Evolutionary conservation across 2,888 invertebrate species (phyloP).

Genomic region (Torymus tubicola): DNA sequence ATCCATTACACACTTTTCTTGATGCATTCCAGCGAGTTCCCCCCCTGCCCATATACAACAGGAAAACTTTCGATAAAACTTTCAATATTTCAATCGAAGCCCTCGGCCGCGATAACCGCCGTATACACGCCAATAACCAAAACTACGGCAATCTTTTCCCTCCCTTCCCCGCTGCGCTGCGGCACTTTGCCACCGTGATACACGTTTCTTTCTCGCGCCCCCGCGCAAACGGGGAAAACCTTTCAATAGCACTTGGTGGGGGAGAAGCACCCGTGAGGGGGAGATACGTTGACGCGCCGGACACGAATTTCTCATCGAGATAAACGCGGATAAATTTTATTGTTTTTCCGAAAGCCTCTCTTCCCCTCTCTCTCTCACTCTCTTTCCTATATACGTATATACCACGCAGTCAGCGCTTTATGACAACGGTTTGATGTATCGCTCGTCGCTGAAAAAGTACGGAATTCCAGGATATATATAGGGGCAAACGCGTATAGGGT

Average conservation of each 20-base stretch:
- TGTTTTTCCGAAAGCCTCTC: conserved; percentile 44
- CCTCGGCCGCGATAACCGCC: background rate
- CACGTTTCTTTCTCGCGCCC: no score
- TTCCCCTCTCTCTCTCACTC: background rate
- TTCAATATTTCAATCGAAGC: conserved; percentile 1
- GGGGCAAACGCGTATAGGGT: background rate
- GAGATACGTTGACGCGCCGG: conserved; percentile 9
- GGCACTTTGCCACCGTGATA: background rate
- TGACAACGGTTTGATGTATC: conserved; percentile 54
- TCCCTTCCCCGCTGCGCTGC: background rate
- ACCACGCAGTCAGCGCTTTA: conserved; percentile 51
- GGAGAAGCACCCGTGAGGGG: background rate
- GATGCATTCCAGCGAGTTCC: no score
- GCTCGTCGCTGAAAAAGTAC: conserved; percentile 28
- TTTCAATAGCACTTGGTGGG: conserved; percentile 31
- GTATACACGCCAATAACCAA: conserved; percentile 11
- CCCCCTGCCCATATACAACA: background rate
- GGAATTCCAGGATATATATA: conserved; percentile 13
- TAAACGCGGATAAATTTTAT: conserved; percentile 57
- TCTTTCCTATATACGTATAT: background rate
- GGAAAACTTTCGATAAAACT: background rate
- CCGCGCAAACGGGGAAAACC: conserved; percentile 32
- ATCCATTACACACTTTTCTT: no score
- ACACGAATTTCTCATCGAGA: conserved; percentile 56
- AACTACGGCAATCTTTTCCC: background rate